Evolutionary conservation across 1,140 invertebrate species (phyloP).

Genomic region (Zophobas atratus): DNA sequence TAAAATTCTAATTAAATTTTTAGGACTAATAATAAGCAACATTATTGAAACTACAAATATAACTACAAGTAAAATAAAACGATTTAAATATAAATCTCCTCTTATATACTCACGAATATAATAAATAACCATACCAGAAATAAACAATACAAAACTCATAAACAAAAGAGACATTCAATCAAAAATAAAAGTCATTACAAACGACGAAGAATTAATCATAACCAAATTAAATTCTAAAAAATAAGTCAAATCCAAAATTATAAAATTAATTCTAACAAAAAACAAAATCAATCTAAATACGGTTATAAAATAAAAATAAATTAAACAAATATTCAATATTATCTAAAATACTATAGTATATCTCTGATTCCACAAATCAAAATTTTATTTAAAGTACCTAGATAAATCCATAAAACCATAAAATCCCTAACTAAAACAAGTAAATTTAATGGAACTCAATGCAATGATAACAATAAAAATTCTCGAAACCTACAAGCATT

Average conservation of each 20-base stretch:
- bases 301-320: conserved; percentile 72
- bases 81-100: conserved; percentile 66
- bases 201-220: conserved; percentile 67
- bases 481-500: conserved; percentile 68
- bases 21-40: conserved; percentile 77
- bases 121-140: conserved; percentile 75
- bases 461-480: conserved; percentile 74
- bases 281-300: conserved; percentile 66
- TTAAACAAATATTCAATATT: conserved; percentile 70
- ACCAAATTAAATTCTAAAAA: conserved; percentile 72
- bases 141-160: conserved; percentile 74
- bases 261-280: conserved; percentile 68
- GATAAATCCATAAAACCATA: conserved; percentile 71
- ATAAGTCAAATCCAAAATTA: conserved; percentile 68
- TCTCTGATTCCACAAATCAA: conserved; percentile 75
- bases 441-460: conserved; percentile 75
- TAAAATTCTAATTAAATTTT: conserved; percentile 77
- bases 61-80: conserved; percentile 74
- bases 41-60: conserved; percentile 80
- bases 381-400: conserved; percentile 76
- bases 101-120: conserved; percentile 76
- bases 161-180: conserved; percentile 75
- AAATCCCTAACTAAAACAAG: conserved; percentile 72
- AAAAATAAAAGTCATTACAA: conserved; percentile 72
- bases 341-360: conserved; percentile 69